Evolutionary conservation across 2,113 vertebrate species (phyloP), one percentile per base, ranked within the genome.

Genomic region (Tragulus kanchil): DNA sequence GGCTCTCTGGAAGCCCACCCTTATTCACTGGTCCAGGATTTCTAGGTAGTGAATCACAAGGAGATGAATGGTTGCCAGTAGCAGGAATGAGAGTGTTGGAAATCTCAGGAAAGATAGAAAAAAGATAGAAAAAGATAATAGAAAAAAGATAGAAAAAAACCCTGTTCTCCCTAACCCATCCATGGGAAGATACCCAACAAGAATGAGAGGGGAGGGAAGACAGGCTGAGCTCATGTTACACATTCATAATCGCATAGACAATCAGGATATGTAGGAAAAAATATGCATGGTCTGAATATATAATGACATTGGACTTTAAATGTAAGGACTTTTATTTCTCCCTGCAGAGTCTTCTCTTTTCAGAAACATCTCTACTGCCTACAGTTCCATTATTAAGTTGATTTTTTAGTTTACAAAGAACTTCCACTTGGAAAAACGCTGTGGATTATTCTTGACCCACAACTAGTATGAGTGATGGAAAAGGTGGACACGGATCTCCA

Each of bases 351-450:
- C 10, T 78, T 67, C 12, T 84, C 19, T 50, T 10, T 78, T 79
- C 36, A 11, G 36, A 84, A 93, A 86, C 83, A 25, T 62, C 62
- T 87, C 36, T 48, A 17, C 31, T 56, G 26, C 87, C 83, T 56
- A 67, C 3, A 15, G 26, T 81, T 92, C 71, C 91, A 50, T 11
- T 12, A 50, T 17, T 42, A 56, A 84, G 71, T 71, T 21, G 26
- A 62, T 21, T 88, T 82, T 89, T 64, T 67, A 56, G 62, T 69
- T 93, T 90, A n/a, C n/a, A 56, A 50, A 90, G 45, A 45, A 82
- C 26, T 54, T 86, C 56, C 3, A 12, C 15, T 26, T 26, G 36
- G 65, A 86, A 67, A 59, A 85, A 89, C 1, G 11, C 2, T 56
- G 31, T 31, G 1, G 78, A 21, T 23, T 93, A 26, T 61, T 69